Evolutionary conservation across 2,888 invertebrate species (phyloP).

Genomic region (Apotomis betuletana): DNA sequence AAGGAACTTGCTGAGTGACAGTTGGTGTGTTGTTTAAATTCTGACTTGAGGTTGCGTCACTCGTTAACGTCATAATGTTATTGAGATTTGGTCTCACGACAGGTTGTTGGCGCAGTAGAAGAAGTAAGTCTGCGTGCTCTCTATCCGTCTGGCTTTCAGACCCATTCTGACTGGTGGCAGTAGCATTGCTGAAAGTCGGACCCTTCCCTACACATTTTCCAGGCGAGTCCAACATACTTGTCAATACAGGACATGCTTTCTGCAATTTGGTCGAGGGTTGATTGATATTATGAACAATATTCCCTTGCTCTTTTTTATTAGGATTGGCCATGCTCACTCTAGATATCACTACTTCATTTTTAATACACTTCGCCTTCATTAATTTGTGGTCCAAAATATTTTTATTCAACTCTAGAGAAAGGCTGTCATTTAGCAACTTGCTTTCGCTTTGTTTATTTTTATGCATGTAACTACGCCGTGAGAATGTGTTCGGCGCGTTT

Average conservation of each 20-base stretch:
- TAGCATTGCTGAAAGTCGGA: neutral
- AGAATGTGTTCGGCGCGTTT: slow-evolving; percentile 70
- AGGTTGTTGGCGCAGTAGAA: slow-evolving; percentile 29
- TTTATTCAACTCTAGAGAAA: slow-evolving; percentile 20
- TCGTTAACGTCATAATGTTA: neutral
- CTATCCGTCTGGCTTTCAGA: slow-evolving; percentile 14
- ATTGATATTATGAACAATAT: neutral
- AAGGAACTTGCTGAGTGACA: slow-evolving; percentile 13
- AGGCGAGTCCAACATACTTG: slow-evolving; percentile 28
- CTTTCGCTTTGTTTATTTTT: slow-evolving; percentile 67
- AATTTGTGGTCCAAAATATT: slow-evolving; percentile 27
- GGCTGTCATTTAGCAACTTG: slow-evolving; percentile 52
- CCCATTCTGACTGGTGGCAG: neutral
- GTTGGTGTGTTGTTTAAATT: neutral
- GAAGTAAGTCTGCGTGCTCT: slow-evolving; percentile 34
- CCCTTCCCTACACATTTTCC: neutral
- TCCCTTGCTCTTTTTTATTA: neutral
- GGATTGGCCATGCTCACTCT: slow-evolving; percentile 10
- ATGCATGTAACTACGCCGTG: slow-evolving; percentile 74
- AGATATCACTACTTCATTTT: slow-evolving; percentile 34
- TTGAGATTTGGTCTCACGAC: slow-evolving; percentile 12
- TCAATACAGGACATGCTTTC: slow-evolving; percentile 21
- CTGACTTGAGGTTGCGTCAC: slow-evolving; percentile 1
- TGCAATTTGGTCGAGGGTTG: neutral
- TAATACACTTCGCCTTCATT: slow-evolving; percentile 27